These are phyloP conservation scores for Mythimna albipuncta DNA, from an alignment of 2,888 invertebrate genomes.

Conservation along the genomic window DNA sequence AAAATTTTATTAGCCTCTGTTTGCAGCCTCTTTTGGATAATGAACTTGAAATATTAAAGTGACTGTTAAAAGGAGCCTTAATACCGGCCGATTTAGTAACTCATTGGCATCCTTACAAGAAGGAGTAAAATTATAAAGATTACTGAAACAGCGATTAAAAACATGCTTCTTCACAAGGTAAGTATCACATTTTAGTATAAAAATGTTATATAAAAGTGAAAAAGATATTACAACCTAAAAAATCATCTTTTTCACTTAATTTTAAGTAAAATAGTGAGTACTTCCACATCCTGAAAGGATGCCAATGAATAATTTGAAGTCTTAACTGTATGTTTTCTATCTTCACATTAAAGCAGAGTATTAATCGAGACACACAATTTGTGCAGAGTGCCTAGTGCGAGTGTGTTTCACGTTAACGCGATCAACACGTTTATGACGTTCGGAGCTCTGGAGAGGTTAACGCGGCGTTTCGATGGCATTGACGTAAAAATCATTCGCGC, in stretches of 20 bases:
- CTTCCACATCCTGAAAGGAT: not conserved
- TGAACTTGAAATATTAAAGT: slow-evolving; percentile 3
- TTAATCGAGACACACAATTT: not conserved
- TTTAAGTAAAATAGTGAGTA: not conserved
- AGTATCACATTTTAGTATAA: not conserved
- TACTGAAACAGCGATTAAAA: not conserved
- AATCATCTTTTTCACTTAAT: not conserved
- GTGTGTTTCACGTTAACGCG: no score
- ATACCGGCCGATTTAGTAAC: not conserved
- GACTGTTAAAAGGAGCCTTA: not conserved
- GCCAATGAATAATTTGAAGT: not conserved
- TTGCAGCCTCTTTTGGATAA: slow-evolving; percentile 2
- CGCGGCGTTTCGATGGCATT: no score
- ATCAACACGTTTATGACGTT: no score
- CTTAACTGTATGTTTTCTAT: not conserved
- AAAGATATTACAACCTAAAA: no score
- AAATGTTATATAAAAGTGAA: not conserved
- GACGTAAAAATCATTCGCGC: no score
- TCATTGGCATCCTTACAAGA: not conserved
- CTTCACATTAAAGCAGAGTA: not conserved
- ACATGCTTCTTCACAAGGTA: not conserved
- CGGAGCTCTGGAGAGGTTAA: no score
- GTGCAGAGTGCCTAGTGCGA: not conserved
- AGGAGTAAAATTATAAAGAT: no score
- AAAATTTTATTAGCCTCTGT: slow-evolving; percentile 18